Percentiles rank a stretch among this genome's conserved stretches.
These are phyloP conservation scores for Cricetomys ansorgei DNA, from an alignment of 2,113 vertebrate genomes.

Conservation along the genomic window DNA sequence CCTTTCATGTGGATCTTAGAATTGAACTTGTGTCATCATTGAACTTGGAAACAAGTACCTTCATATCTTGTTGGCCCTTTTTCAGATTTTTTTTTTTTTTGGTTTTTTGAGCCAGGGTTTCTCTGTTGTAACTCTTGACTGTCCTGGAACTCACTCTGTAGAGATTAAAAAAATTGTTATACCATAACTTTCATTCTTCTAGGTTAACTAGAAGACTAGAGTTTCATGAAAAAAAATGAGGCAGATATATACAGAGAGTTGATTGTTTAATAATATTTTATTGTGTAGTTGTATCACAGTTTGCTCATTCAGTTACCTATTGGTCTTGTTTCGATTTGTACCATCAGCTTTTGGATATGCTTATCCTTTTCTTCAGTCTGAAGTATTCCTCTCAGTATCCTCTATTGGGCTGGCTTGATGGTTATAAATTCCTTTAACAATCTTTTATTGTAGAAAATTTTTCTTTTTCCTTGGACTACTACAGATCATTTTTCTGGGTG, in stretches of 20 bases:
- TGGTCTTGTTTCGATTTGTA: neutral
- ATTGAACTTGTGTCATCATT: neutral
- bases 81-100: neutral
- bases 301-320: neutral
- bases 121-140: too few relatives aligned
- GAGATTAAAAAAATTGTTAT: neutral
- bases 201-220: neutral
- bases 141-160: too few relatives aligned
- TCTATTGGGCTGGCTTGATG: neutral
- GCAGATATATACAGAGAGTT: neutral
- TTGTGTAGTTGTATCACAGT: neutral
- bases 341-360: neutral
- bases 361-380: neutral
- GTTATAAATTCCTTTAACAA: neutral
- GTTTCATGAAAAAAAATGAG: neutral
- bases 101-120: too few relatives aligned
- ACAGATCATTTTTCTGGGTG: neutral
- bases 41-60: neutral
- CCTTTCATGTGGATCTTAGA: neutral
- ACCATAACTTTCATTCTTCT: conserved; percentile 10
- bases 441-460: neutral
- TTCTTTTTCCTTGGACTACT: neutral
- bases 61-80: neutral
- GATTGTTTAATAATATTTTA: neutral
- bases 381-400: neutral